Percentiles rank a stretch among this genome's conserved stretches.
These are phyloP conservation scores for Drosophila sp. DNA, from an alignment of 1,140 invertebrate species.

Conservation along the genomic window DNA sequence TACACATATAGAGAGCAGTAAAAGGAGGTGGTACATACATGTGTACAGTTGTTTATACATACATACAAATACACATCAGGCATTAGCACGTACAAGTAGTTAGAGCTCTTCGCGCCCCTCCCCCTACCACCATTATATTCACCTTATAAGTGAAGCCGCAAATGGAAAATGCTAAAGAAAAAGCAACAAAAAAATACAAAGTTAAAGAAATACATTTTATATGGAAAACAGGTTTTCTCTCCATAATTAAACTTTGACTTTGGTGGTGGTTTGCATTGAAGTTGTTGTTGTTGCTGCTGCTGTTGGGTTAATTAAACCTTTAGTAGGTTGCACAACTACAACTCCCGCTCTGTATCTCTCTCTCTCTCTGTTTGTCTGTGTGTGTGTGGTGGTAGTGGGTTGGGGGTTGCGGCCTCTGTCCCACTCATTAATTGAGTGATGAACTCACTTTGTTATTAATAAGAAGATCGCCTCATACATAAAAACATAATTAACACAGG, in stretches of 20 bases:
- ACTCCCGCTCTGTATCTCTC: conserved; percentile 42
- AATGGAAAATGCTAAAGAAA: conserved; percentile 37
- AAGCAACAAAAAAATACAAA: conserved; percentile 33
- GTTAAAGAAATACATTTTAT: conserved; percentile 35
- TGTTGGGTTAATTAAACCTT: conserved; percentile 62
- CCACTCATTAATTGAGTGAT: conserved; percentile 33
- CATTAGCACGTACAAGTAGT: conserved; percentile 31
- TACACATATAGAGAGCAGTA: neutral
- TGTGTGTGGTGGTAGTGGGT: conserved; percentile 20
- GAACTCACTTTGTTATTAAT: conserved; percentile 40
- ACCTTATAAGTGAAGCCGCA: conserved; percentile 31
- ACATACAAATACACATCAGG: conserved; percentile 12
- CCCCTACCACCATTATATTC: neutral
- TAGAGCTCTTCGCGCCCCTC: neutral
- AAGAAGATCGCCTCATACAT: conserved; percentile 40
- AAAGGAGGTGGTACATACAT: neutral
- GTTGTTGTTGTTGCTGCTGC: conserved; percentile 40
- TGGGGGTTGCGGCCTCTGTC: neutral
- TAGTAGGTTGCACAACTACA: conserved; percentile 67
- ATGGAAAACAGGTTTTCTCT: conserved; percentile 53
- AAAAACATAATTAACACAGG: conserved; percentile 37
- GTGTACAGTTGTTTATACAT: conserved; percentile 1
- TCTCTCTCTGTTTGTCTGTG: conserved; percentile 21
- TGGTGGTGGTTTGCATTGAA: conserved; percentile 54
- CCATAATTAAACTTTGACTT: conserved; percentile 54